Evolutionary conservation across 2,113 vertebrate genomes (phyloP).

Genomic region (Silurus asotus): DNA sequence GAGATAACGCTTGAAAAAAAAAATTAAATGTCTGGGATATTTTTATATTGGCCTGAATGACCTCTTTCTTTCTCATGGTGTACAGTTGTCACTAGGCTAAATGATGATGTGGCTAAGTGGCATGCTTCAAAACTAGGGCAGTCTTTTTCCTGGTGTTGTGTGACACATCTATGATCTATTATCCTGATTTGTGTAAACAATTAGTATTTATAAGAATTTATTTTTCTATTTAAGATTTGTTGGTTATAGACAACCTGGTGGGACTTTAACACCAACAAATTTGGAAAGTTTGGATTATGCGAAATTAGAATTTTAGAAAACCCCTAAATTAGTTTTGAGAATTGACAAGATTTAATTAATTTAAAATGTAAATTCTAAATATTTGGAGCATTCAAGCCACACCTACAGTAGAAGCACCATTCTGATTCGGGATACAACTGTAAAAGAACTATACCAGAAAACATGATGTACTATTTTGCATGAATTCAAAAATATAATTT

Average conservation of each 20-base stretch:
- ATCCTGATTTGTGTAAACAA: neutral
- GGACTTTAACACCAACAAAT: neutral
- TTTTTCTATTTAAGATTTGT: neutral
- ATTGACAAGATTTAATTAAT: neutral
- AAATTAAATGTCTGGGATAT: conserved; percentile 9
- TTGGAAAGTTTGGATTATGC: neutral
- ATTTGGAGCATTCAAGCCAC: neutral
- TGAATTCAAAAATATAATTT: neutral
- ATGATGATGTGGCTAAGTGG: neutral
- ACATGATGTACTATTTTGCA: neutral
- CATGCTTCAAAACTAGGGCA: neutral
- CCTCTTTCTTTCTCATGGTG: neutral
- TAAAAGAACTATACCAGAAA: neutral
- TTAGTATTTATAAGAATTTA: neutral
- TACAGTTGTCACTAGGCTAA: neutral
- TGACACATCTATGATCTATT: neutral
- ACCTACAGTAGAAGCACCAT: neutral
- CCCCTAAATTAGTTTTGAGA: neutral
- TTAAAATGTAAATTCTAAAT: neutral
- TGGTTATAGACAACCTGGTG: neutral
- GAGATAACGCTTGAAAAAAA: conserved; percentile 5
- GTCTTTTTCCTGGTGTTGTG: neutral
- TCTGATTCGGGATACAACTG: neutral
- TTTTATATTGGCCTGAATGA: conserved; percentile 2
- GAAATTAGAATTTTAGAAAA: neutral